Conservation (phyloP, 2,113 vertebrate species). For the Petroica traversi region DNA sequence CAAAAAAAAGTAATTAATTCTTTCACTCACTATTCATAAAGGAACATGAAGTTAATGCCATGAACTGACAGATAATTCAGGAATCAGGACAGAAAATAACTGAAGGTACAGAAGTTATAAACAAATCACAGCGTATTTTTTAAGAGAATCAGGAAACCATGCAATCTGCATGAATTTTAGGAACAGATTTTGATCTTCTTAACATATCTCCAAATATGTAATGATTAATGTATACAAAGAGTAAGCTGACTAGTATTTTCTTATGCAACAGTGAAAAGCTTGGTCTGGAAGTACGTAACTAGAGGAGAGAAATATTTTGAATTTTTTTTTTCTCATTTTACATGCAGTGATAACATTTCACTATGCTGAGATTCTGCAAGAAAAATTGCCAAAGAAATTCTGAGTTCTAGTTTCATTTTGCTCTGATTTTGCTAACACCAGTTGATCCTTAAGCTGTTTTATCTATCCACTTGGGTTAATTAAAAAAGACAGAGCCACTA, state of each 20-base stretch:
- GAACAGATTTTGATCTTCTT: not conserved
- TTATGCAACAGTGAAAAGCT: not conserved
- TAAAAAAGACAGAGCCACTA: not conserved
- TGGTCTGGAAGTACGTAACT: not conserved
- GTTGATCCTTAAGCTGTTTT: not conserved
- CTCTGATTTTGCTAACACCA: not conserved
- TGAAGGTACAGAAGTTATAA: not conserved
- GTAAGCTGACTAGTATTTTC: not conserved
- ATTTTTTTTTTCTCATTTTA: not conserved
- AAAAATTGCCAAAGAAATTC: not conserved
- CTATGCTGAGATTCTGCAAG: not conserved
- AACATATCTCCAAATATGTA: not conserved
- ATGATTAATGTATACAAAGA: not conserved
- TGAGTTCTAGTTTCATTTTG: not conserved
- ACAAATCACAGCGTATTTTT: not conserved
- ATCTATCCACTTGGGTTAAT: not conserved
- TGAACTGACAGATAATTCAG: not conserved
- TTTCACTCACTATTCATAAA: not conserved
- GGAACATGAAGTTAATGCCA: not conserved
- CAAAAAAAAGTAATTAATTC: constrained; percentile 21
- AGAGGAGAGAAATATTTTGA: not conserved
- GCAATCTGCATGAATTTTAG: not conserved
- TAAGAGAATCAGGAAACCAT: not conserved
- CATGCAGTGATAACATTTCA: not conserved
- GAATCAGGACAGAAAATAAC: not conserved